Percentiles rank a stretch among this genome's conserved stretches.
Conservation (phyloP, 2,113 vertebrate genomes). For the Microcebus lehilahytsara region DNA sequence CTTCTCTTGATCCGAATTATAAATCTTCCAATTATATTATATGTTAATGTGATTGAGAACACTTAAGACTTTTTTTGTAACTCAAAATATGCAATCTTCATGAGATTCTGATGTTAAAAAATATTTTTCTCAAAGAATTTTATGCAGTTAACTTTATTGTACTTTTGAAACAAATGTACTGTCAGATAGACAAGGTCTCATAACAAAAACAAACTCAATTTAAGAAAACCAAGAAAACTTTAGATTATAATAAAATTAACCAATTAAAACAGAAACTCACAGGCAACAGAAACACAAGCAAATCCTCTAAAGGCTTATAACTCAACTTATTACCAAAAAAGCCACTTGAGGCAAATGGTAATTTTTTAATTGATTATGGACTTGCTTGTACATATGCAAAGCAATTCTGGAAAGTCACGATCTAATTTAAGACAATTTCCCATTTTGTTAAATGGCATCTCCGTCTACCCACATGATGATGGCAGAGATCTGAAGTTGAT, state of each 20-base stretch:
- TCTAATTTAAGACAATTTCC: not conserved
- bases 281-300: not conserved
- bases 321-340: not conserved
- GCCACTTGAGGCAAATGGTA: not conserved
- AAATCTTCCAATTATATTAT: not conserved
- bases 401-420: not conserved
- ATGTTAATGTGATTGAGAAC: not conserved
- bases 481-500: not conserved
- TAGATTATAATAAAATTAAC: not conserved
- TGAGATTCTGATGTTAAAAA: not conserved
- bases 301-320: not conserved
- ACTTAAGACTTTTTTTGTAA: not conserved
- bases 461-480: too few species aligned
- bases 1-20: not conserved
- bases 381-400: not conserved
- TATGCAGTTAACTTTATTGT: not conserved
- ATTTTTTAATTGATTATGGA: not conserved
- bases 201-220: not conserved
- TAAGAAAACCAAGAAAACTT: not conserved
- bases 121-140: not conserved
- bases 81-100: not conserved
- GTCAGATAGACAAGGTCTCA: not conserved
- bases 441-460: not conserved
- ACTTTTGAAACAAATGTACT: not conserved
- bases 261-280: not conserved